Percentiles rank a stretch among this genome's conserved stretches.
phyloP scores from a whole-genome alignment of 1,140 invertebrate genomes.

The Samia ricini region DNA sequence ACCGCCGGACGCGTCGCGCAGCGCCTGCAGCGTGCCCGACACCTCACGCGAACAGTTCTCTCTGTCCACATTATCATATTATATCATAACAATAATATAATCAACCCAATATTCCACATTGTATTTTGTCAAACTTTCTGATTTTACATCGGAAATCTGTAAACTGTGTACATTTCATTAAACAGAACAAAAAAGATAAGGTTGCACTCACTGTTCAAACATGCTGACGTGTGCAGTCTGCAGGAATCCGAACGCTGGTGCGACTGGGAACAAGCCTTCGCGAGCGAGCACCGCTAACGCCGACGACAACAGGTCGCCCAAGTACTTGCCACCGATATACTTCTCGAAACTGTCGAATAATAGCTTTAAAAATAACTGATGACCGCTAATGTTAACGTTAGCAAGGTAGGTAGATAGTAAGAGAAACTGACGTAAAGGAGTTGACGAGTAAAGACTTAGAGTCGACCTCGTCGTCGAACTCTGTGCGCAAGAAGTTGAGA shows the following conservation, averaged over 20 bases:
- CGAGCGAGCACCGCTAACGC: conserved; percentile 84
- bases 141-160: too few species aligned
- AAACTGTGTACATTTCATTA: background rate
- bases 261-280: conserved; percentile 84
- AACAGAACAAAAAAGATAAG: conserved; percentile 3
- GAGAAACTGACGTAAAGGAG: conserved; percentile 82
- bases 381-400: background rate
- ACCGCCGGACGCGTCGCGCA: conserved; percentile 59
- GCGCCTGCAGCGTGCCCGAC: conserved; percentile 27
- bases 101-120: background rate
- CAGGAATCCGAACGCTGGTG: conserved; percentile 81
- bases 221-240: conserved; percentile 67
- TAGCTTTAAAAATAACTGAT: background rate
- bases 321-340: conserved; percentile 94
- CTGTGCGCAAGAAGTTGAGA: conserved; percentile 89
- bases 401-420: background rate
- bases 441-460: conserved; percentile 84
- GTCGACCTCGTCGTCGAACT: conserved; percentile 91
- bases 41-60: conserved; percentile 42
- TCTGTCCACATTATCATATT: conserved; percentile 22
- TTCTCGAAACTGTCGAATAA: conserved; percentile 86
- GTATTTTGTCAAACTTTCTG: too few species aligned
- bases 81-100: background rate
- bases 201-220: conserved; percentile 60
- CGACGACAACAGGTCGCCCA: conserved; percentile 87